Base-by-base conservation (phyloP, 2,797 vertebrate genomes). In the Falco biarmicus region DNA sequence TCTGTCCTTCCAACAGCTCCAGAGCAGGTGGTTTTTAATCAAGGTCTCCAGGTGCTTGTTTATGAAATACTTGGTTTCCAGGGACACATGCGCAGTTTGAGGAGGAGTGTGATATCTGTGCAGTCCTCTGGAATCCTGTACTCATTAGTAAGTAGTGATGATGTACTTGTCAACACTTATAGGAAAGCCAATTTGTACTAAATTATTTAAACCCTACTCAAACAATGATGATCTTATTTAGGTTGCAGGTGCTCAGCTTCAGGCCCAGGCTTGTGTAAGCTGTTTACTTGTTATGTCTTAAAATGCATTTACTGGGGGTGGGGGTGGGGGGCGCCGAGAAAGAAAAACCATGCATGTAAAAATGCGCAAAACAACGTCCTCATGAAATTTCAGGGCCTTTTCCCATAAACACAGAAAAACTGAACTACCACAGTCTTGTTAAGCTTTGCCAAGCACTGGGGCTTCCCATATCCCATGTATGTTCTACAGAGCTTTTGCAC, bases 151-250 rank as follows among this genome's bases (percentile, higher is more conserved):
- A 84, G 71, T 84, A 81, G 94, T 76, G 96, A 96, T 96, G 96
- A 96, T 91, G 81, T 80, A 68, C 92, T 96, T 96, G 93, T 96
- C 96, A 95, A 75, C 95, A 94, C 96, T 71, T 93, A 96, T 89
- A 92, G 87, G 94, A 95, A 96, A 94, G 96, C 94, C 95, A 96
- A 96, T 96, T 97, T 96, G 95, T 96, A 95, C 78, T 83, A 94
- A 94, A 95, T 96, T 95, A 93, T 96, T 96, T 95, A 94, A 94
- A 93, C 65, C 87, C 90, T 85, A 37, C 79, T 96, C 93, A 87
- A 89, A 96, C 94, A 96, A 93, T 94, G 94, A 88, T 93, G 89
- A 96, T 91, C 93, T 92, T 96, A 95, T 91, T 95, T 48, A 77
- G 92, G 90, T 41, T 76, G 90, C 93, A 96, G 95, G 95, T 96